Conservation (phyloP, 2,888 invertebrate genomes). For the Melinaea marsaeus region DNA sequence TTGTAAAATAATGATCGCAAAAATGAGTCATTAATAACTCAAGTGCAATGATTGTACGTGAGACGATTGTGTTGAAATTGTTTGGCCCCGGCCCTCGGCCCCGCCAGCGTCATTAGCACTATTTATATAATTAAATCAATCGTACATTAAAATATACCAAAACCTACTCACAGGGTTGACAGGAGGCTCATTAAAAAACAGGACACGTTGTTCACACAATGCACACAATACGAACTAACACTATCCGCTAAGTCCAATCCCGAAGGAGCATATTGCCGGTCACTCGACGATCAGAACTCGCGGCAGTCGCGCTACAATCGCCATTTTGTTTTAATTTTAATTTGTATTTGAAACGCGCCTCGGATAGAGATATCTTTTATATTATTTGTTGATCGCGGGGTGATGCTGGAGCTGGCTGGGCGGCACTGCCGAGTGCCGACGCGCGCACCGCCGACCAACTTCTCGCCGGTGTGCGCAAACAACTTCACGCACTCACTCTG, state of each 20-base stretch:
- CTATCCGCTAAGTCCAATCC: slow-evolving; percentile 30
- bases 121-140: slow-evolving; percentile 23
- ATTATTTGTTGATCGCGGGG: slow-evolving; percentile 32
- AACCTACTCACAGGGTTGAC: slow-evolving; percentile 44
- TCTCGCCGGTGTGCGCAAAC: slow-evolving; percentile 5
- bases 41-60: slow-evolving; percentile 15
- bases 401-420: slow-evolving; percentile 36
- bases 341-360: slow-evolving; percentile 29
- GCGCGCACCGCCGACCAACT: too few species aligned
- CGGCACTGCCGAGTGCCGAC: slow-evolving; percentile 21
- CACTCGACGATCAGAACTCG: slow-evolving; percentile 12
- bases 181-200: slow-evolving; percentile 40
- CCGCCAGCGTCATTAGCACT: slow-evolving; percentile 17
- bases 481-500: slow-evolving; percentile 49
- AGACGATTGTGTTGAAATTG: slow-evolving; percentile 21
- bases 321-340: slow-evolving; percentile 29
- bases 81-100: slow-evolving; percentile 18
- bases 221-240: slow-evolving; percentile 31
- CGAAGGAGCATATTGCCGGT: slow-evolving; percentile 26
- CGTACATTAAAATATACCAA: slow-evolving; percentile 10
- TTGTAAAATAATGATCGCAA: slow-evolving; percentile 9
- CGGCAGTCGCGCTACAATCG: slow-evolving; percentile 19
- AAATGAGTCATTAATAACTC: slow-evolving; percentile 13
- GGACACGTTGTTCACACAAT: slow-evolving; percentile 37
- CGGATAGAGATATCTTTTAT: slow-evolving; percentile 28